These are phyloP conservation scores for Tenodera sinensis DNA, from an alignment of 2,888 invertebrate species.

Conservation along the genomic window DNA sequence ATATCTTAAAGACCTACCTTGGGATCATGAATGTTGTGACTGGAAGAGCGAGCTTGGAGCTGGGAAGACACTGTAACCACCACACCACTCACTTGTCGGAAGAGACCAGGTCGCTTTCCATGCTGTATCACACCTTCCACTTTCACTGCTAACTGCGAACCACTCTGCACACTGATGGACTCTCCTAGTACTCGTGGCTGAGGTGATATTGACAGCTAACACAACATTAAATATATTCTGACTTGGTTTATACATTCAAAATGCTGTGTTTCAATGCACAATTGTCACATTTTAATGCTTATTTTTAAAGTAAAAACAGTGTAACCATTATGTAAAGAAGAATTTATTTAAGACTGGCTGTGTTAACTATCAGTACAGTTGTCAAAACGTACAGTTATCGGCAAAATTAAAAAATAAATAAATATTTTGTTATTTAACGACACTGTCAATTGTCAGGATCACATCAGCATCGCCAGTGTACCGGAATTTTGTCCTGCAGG, in stretches of 20 bases:
- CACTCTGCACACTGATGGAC: constrained; percentile 76
- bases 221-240: background rate
- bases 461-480: no score
- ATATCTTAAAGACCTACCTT: constrained; percentile 32
- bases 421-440: no score
- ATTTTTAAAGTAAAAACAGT: no score
- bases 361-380: no score
- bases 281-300: no score
- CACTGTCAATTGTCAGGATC: no score
- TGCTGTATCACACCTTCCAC: constrained; percentile 89
- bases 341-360: no score
- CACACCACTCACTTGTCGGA: constrained; percentile 67
- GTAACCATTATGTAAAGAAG: no score
- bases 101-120: constrained; percentile 62
- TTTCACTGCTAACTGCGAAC: constrained; percentile 84
- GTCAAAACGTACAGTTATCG: no score
- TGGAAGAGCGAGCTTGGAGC: constrained; percentile 47
- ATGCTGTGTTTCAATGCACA: no score
- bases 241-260: background rate
- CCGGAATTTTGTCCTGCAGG: no score
- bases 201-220: constrained; percentile 69
- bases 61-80: constrained; percentile 67
- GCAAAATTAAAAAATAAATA: no score
- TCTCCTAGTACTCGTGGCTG: constrained; percentile 77
- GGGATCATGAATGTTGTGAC: constrained; percentile 32